A percentile compares a stretch with the other conserved stretches of the same genome.
Conservation (phyloP, 2,113 vertebrate species). For the Caranx melampygus region DNA sequence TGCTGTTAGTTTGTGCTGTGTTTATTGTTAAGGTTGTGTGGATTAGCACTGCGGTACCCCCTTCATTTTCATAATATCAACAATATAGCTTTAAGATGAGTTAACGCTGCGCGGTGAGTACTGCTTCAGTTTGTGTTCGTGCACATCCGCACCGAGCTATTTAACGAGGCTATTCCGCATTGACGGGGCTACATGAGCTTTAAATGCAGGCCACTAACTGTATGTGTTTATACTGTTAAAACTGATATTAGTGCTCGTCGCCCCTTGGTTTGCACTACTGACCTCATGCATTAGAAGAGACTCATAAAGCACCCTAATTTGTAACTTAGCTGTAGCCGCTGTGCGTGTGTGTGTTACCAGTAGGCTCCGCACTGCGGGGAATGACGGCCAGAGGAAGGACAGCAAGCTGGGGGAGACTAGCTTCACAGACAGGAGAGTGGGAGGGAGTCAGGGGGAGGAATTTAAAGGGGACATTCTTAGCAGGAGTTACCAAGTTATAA, state of each 20-base stretch:
- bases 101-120: conserved; percentile 64
- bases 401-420: conserved; percentile 32
- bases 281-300: background rate
- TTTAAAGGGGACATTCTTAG: conserved; percentile 78
- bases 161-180: conserved; percentile 21
- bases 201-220: conserved; percentile 67
- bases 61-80: conserved; percentile 64
- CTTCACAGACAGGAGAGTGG: conserved; percentile 39
- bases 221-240: conserved; percentile 55
- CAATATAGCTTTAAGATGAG: conserved; percentile 42
- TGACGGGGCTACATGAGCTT: conserved; percentile 54
- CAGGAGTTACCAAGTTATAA: conserved; percentile 45
- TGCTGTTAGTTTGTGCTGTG: conserved; percentile 86
- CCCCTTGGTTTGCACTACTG: background rate
- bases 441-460: conserved; percentile 34
- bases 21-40: conserved; percentile 90
- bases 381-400: conserved; percentile 60
- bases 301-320: background rate
- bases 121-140: background rate
- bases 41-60: conserved; percentile 83
- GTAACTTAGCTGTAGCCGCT: conserved; percentile 19
- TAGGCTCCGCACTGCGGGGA: conserved; percentile 79
- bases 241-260: conserved; percentile 2
- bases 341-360: conserved; percentile 25
- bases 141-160: conserved; percentile 9